Conservation (phyloP, 2,113 vertebrate genomes). For the Pteruthius melanotis region DNA sequence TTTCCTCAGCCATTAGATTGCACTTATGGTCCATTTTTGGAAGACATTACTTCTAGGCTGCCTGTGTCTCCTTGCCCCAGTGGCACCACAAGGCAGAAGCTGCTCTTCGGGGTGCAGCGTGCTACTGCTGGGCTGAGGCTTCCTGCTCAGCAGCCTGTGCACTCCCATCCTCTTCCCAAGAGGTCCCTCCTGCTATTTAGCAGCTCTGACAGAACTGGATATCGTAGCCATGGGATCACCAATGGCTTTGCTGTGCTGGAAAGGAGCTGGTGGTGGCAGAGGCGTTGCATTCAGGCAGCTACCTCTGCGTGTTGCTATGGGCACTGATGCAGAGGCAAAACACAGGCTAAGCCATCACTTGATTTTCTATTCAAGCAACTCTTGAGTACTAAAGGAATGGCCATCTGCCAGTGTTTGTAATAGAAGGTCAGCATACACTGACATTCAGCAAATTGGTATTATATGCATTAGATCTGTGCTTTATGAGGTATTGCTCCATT, state of each 20-base stretch:
- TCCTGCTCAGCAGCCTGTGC: accelerated
- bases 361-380: constrained; percentile 63
- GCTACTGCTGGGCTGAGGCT: background rate
- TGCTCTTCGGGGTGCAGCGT: background rate
- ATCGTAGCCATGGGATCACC: background rate
- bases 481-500: constrained; percentile 44
- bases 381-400: constrained; percentile 60
- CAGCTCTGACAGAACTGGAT: background rate
- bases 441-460: constrained; percentile 63
- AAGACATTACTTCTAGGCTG: background rate
- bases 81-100: background rate
- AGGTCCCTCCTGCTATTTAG: background rate
- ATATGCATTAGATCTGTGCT: constrained; percentile 27
- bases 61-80: background rate
- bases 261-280: constrained; percentile 13
- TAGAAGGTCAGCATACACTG: constrained; percentile 60
- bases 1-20: background rate
- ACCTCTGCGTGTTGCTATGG: constrained; percentile 45
- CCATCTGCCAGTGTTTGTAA: constrained; percentile 72
- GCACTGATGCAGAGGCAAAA: constrained; percentile 8
- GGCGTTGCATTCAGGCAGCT: background rate
- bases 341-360: constrained; percentile 9
- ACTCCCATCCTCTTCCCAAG: background rate
- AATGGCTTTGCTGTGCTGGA: background rate
- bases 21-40: background rate